Percentiles rank a stretch among this genome's conserved stretches.
Conservation (phyloP, 2,888 invertebrate species). For the Polietes domitor region DNA sequence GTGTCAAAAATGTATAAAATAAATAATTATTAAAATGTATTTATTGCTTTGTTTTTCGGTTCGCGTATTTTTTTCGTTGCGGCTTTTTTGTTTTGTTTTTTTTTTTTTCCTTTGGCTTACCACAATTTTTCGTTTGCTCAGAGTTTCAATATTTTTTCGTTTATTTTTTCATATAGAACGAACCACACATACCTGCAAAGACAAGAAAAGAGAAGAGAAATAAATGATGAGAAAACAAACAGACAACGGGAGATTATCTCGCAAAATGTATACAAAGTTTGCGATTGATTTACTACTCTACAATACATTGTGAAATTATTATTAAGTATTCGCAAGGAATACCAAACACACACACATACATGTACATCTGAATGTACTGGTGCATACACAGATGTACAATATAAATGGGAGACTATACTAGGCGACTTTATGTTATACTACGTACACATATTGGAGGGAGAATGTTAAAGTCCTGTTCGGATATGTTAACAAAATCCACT, state of each 20-base stretch:
- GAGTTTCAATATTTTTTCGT: background rate
- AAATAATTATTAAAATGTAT: conserved; percentile 6
- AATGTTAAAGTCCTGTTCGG: too few species aligned
- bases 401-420: too few species aligned
- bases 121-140: background rate
- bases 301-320: too few species aligned
- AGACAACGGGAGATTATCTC: conserved; percentile 20
- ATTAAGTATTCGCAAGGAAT: too few species aligned
- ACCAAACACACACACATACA: too few species aligned
- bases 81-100: background rate
- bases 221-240: conserved; percentile 12
- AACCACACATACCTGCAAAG: conserved; percentile 56
- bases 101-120: conserved; percentile 13
- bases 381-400: too few species aligned
- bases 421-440: too few species aligned
- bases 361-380: too few species aligned
- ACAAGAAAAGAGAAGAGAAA: conserved; percentile 36
- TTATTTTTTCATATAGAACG: background rate
- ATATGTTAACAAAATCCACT: too few species aligned
- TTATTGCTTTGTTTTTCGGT: conserved; percentile 6
- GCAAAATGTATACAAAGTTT: conserved; percentile 42
- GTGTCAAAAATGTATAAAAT: conserved; percentile 26
- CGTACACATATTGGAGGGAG: too few species aligned
- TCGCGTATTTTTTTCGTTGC: background rate
- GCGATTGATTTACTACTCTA: conserved; percentile 5